Percentiles rank a stretch among this genome's conserved stretches.
phyloP scores from a whole-genome alignment of 2,888 invertebrate genomes.

The Idaea aversata region DNA sequence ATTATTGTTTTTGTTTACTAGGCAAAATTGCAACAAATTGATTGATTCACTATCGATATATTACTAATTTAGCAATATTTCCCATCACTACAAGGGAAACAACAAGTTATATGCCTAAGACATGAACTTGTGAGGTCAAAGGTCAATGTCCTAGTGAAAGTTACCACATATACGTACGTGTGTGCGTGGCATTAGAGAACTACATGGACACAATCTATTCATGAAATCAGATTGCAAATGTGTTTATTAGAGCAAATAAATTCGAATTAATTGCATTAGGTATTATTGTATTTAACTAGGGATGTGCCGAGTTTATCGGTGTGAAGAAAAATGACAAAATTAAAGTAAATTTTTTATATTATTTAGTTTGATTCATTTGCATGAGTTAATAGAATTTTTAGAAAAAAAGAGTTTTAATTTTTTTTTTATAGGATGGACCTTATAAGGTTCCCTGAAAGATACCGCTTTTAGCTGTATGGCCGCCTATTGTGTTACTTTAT shows the following conservation, averaged over 20 bases:
- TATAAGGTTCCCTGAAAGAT: no score
- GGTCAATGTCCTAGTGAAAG: constrained; percentile 23
- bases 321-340: no score
- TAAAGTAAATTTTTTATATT: no score
- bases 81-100: constrained; percentile 5
- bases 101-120: constrained; percentile 27
- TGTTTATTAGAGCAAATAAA: background rate
- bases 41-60: background rate
- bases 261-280: background rate
- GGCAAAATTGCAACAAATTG: no score
- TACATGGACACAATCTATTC: background rate
- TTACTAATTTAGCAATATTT: background rate
- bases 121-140: constrained; percentile 14
- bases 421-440: no score
- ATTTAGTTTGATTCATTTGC: no score
- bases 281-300: background rate
- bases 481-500: no score
- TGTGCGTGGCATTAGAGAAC: background rate
- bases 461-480: no score
- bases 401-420: no score
- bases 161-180: constrained; percentile 8
- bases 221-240: background rate
- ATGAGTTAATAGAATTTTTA: no score
- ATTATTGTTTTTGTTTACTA: no score
- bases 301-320: background rate